Evolutionary conservation across 2,113 vertebrate genomes (phyloP), one percentile per base, ranked within the genome.

Genomic region (Chauna torquata): DNA sequence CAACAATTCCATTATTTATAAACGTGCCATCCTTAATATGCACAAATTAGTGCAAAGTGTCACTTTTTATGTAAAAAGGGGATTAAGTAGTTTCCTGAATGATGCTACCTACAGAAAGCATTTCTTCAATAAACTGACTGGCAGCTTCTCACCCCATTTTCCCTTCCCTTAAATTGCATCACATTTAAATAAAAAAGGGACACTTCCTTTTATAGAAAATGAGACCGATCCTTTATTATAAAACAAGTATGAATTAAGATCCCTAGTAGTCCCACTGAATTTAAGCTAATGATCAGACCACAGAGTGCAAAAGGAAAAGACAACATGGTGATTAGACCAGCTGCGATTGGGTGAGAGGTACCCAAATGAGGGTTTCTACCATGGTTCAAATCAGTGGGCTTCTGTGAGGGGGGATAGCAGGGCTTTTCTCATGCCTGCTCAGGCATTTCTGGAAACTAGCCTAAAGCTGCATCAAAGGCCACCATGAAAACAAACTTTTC

Each of bases 1-100:
- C 3, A 90, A 97, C 95, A 96, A 96, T 92, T 96, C 95, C 88
- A 97, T 98, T 98, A 98, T 98, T 98, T 98, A 98, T 98, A 98
- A 98, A 98, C 92, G 98, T 93, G 97, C 89, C 98, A 98, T 77
- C 94, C 95, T 97, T 98, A 98, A 98, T 97, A 98, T 75, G 87
- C 94, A 92, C 95, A 95, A 97, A 98, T 98, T 98, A 97, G 94
- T 96, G 91, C 94, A 89, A 98, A 97, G 66, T 97, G 97, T 97
- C 98, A 98, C 84, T 95, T 94, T 92, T 96, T 92, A 94, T 95
- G 91, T 82, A 85, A 92, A 90, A 94, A 76, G 40, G 38, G 92
- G 71, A 97, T 96, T 98, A 98, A 98, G 74, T 93, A 84, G 61
- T 92, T 90, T 87, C 57, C 54, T 94, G 97, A 98, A 90, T 74